phyloP scores from a whole-genome alignment of 1,140 invertebrate genomes.

The Cydia fagiglandana region DNA sequence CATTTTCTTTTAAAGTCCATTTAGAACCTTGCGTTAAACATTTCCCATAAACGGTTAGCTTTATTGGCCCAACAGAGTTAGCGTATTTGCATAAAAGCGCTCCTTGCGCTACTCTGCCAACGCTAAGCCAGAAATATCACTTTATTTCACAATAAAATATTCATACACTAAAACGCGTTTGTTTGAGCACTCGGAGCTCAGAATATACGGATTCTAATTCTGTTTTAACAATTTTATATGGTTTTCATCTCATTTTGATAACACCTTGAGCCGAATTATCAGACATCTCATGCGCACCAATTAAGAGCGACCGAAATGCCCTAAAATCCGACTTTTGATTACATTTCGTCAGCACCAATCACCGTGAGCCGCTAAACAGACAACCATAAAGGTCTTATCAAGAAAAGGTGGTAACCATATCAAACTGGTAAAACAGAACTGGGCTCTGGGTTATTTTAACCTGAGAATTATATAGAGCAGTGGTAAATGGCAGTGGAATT shows the following conservation, averaged over 20 bases:
- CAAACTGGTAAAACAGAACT: no score
- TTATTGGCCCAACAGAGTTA: conserved; percentile 4
- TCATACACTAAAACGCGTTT: background rate
- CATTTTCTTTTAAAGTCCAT: background rate
- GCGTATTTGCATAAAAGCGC: conserved; percentile 5
- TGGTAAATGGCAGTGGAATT: background rate
- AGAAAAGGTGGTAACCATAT: no score
- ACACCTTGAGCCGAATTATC: no score
- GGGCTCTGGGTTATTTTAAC: background rate
- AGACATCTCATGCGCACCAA: no score
- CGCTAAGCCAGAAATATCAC: conserved; percentile 16
- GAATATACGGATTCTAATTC: no score
- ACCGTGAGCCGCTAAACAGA: no score
- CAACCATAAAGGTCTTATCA: no score
- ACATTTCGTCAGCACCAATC: no score
- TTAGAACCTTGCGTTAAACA: background rate
- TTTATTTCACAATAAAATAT: conserved; percentile 12
- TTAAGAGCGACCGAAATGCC: no score
- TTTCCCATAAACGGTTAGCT: conserved; percentile 3
- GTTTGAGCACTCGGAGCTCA: background rate
- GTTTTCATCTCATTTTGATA: no score
- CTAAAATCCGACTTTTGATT: no score
- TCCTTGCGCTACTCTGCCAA: background rate
- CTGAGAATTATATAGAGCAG: background rate
- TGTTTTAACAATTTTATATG: no score